A percentile compares a stretch with the other conserved stretches of the same genome.
phyloP scores from a whole-genome alignment of 2,797 vertebrate genomes.

The Lacerta agilis region DNA sequence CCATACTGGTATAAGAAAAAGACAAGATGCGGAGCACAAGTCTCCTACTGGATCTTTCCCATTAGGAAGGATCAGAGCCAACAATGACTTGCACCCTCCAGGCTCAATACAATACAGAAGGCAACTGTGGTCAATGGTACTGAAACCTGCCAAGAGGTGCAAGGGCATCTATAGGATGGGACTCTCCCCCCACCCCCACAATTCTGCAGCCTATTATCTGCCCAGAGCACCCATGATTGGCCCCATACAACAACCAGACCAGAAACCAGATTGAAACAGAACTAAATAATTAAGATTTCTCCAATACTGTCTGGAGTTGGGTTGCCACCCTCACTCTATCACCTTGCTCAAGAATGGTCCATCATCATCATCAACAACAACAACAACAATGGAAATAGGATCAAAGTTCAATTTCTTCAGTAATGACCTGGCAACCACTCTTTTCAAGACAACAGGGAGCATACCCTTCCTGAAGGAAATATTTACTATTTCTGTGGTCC shows the following conservation, averaged over 20 bases:
- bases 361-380: not conserved
- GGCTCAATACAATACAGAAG: too few species aligned
- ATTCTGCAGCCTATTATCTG: too few species aligned
- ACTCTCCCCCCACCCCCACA: too few species aligned
- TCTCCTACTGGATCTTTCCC: too few species aligned
- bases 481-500: not conserved
- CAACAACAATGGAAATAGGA: not conserved
- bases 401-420: not conserved
- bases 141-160: too few species aligned
- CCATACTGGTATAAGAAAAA: too few species aligned
- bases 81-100: too few species aligned
- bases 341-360: not conserved
- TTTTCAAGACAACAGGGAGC: not conserved
- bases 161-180: too few species aligned
- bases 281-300: not conserved
- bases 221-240: too few species aligned
- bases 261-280: not conserved
- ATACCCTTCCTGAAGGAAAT: not conserved
- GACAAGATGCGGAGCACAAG: too few species aligned
- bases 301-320: not conserved
- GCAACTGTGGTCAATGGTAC: too few species aligned
- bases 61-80: too few species aligned
- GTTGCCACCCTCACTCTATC: not conserved
- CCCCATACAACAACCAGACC: not conserved
- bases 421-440: not conserved